Evolutionary conservation across 2,888 invertebrate genomes (phyloP), one percentile per base, ranked within the genome.

Genomic region (Synergus gifuensis): DNA sequence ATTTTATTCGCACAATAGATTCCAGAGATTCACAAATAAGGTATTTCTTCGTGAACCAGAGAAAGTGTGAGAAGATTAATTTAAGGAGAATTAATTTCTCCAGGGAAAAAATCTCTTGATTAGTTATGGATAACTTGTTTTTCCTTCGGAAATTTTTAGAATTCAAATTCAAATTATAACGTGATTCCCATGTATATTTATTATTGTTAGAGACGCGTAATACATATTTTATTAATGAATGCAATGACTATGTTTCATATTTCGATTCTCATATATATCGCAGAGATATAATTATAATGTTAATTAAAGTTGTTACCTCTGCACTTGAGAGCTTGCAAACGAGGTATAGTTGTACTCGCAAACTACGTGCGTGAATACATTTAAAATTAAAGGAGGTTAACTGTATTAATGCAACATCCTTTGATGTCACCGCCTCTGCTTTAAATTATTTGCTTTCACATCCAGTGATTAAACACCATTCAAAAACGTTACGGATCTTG

Each of bases 41-140:
- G 46, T 46, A 69, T 69, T 69, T 49, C 16, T 12, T 16, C 14
- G 22, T 42, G 12, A 49, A 69, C 9, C 49, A 73, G 73, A 73
- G 73, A 73, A 73, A 73, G 73, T 73, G 73, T 73, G 73, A 73
- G 54, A 54, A 49, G 54, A 73, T 73, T 11, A n/a, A n/a, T 2
- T 40, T 16, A 11, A n/a, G 54, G 36, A 22, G 16, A 22, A 49
- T 49, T 22, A 8, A 69, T 49, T 69, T 69, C 28, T 28, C 44
- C 28, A 14, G 12, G 22, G 46, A 49, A 46, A 69, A 69, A 36
- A 12, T 22, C 28, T 1, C n/a, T 64, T 16, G 40, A 64, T 64
- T 46, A 5, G 16, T 46, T 46, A 46, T 22, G 46, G 22, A 46
- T 67, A 22, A 44, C 46, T 67, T 8, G 14, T 18, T 67, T 46